A percentile compares a stretch with the other conserved stretches of the same genome.
Evolutionary conservation across 64 coral and sea anemone species (phyloP).

Genomic region (Anthopleura sola): DNA sequence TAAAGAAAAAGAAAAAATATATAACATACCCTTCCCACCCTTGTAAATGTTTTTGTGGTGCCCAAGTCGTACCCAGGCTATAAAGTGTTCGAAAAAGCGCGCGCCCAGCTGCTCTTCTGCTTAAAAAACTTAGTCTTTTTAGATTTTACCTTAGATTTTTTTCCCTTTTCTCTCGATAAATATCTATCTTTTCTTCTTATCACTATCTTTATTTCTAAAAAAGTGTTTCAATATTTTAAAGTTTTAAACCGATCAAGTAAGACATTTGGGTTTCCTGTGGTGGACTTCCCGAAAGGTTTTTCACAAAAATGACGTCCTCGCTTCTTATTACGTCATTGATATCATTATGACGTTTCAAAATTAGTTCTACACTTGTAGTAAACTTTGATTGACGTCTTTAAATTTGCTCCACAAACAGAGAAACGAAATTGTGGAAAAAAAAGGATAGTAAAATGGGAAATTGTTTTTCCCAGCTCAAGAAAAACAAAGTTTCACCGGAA

Average conservation of each 20-base stretch:
- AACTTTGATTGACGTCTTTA: background rate
- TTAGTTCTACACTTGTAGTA: background rate
- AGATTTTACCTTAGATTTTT: background rate
- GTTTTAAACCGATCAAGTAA: background rate
- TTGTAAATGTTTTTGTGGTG: background rate
- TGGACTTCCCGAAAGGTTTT: background rate
- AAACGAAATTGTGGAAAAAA: background rate
- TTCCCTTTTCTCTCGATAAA: background rate
- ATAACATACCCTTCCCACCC: background rate
- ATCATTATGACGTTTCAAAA: background rate
- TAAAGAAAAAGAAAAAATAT: too few species aligned
- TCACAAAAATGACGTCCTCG: background rate
- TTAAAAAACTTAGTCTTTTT: background rate
- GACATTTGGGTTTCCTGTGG: conserved; percentile 6
- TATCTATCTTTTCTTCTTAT: background rate
- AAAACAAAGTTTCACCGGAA: background rate
- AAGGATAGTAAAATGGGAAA: background rate
- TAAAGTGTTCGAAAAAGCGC: background rate
- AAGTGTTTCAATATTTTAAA: background rate
- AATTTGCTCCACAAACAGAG: background rate
- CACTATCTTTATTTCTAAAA: background rate
- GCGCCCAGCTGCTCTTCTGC: background rate
- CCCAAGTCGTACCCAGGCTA: background rate
- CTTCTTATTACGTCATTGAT: background rate
- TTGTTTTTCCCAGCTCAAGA: background rate